Evolutionary conservation across 2,888 invertebrate genomes (phyloP), one percentile per base, ranked within the genome.

Genomic region (Drosophila falleni): DNA sequence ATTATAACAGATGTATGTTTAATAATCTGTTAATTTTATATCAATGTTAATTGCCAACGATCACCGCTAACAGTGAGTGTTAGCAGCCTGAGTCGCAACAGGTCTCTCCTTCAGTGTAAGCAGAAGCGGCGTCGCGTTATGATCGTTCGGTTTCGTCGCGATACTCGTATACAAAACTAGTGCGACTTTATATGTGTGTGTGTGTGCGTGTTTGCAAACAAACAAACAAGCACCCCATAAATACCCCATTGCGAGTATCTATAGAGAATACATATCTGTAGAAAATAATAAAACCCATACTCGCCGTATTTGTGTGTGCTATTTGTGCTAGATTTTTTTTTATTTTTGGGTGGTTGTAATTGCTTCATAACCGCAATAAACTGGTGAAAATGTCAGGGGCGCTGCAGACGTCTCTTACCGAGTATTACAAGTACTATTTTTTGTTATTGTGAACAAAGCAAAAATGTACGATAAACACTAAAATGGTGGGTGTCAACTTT

Each of bases 401-500:
- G 41, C 59, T 49, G 23, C 50, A 51, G 31, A 35, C 51, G 62
- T 56, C 69, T 54, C 56, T 16, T 16, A 33, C 42, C 39, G 41
- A 15, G 23, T 55, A 31, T 44, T 42, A 29, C 23, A 41, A 63
- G 46, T 61, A 50, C 35, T 23, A 19, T 19, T 29, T 16, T 5
- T 39, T 29, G 23, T 55, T 51, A 54, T 60, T 51, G 70, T 71
- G 69, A 72, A 53, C 46, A 59, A 63, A 67, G 53, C 55, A 65
- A 54, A 42, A 44, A 59, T 42, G 65, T 50, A 68, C 46, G 66
- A 31, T 65, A 65, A 42, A n/a, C 15, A 41, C 5, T 13, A 35
- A 65, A 73, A 81, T 63, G 87, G 82, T 82, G 69, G 76, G 82
- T 86, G 54, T 53, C 35, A 49, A 23, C 2, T 58, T 4, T 55